A percentile compares a stretch with the other conserved stretches of the same genome.
Conservation (phyloP, 2,888 invertebrate genomes). For the Cyaniris semiargus region DNA sequence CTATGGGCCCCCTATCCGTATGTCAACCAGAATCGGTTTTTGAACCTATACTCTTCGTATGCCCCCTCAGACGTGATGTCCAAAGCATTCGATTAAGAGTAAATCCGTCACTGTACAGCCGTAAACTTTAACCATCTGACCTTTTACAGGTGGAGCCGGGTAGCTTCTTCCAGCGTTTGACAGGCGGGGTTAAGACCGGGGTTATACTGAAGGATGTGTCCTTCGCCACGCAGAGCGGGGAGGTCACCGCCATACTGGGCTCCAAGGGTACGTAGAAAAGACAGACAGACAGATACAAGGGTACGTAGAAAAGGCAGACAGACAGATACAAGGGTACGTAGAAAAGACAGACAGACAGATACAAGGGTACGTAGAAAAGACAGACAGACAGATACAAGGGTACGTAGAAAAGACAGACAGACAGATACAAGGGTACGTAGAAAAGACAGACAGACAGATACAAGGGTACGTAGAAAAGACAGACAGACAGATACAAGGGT, state of each 20-base stretch:
- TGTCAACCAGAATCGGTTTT: too few relatives aligned
- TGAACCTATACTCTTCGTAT: too few relatives aligned
- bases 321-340: slow-evolving; percentile 83
- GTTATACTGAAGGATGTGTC: slow-evolving; percentile 96
- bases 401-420: slow-evolving; percentile 46
- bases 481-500: too few relatives aligned
- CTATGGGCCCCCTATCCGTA: too few relatives aligned
- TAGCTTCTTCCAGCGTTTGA: slow-evolving; percentile 86
- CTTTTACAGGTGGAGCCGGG: slow-evolving; percentile 86
- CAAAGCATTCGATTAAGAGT: too few relatives aligned
- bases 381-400: slow-evolving; percentile 81
- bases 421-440: too few relatives aligned
- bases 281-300: too few relatives aligned
- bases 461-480: slow-evolving; percentile 82
- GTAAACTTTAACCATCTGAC: neutral
- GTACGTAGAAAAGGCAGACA: too few relatives aligned
- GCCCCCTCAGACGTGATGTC: too few relatives aligned
- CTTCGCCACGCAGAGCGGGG: slow-evolving; percentile 93
- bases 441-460: too few relatives aligned
- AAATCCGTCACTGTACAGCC: too few relatives aligned
- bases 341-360: neutral
- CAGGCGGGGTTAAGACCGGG: slow-evolving; percentile 89
- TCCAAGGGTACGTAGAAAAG: slow-evolving; percentile 85
- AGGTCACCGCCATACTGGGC: slow-evolving; percentile 95
- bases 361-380: too few relatives aligned